Evolutionary conservation across 2,113 vertebrate species (phyloP), one percentile per base, ranked within the genome.

Genomic region (Formicarius rufipectus): DNA sequence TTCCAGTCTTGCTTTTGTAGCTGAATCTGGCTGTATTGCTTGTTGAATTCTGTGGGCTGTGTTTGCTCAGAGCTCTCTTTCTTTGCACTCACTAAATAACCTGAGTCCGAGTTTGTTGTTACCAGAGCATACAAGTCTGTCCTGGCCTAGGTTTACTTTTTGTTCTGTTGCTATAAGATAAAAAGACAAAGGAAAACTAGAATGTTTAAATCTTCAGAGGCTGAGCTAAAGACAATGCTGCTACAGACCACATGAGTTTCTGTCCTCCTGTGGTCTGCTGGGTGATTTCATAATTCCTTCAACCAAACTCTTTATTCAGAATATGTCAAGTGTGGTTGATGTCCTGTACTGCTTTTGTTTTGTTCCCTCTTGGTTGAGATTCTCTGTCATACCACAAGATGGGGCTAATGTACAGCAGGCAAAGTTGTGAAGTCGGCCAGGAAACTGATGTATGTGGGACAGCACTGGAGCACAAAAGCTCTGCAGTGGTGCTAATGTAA

Each of bases 371-470:
- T 93, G n/a, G 45, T 55, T 60, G 87, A 74, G 80, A n/a, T 50
- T 42, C 40, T 67, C 37, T 59, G 76, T 56, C 35, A 6, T 30
- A 30, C 96, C 97, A 97, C 96, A 90, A 87, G 96, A 45, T 97
- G 95, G 95, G 37, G 95, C 95, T 95, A 15, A 89, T 47, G 84
- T 50, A 68, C 89, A 93, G 80, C 93, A 73, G 49, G 50, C 35
- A 39, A 35, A 74, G 75, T 17, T 78, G 37, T 40, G 35, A 73
- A 58, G 56, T 11, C 53, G 56, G 60, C 23, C 12, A 49, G 49
- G 35, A 83, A 19, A 24, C 12, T 50, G 4, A 12, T 74, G 2
- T 39, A 42, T n/a, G 28, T 45, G 27, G 50, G 35, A 44, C 74
- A 80, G 47, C 35, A 17, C 24, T 50, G 17, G 31, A 76, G 30